Percentiles rank a stretch among this genome's conserved stretches.
These are phyloP conservation scores for Microtus oregoni DNA, from an alignment of 2,113 vertebrate genomes.

Conservation along the genomic window DNA sequence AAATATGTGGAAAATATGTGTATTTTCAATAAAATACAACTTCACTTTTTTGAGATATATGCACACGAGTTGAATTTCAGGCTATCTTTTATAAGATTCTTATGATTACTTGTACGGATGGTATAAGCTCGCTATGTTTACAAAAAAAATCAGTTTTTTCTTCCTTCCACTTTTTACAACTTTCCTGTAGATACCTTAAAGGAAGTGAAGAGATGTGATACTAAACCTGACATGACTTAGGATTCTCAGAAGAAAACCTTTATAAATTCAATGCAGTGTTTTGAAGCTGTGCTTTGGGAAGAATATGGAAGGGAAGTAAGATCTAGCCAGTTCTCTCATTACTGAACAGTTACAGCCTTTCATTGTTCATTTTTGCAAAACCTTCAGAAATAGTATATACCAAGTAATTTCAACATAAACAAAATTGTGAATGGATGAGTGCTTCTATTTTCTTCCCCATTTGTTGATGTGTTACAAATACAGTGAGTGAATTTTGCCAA, in stretches of 20 bases:
- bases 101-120: neutral
- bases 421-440: constrained; percentile 52
- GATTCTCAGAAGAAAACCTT: constrained; percentile 35
- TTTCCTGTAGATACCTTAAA: constrained; percentile 13
- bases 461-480: constrained; percentile 75
- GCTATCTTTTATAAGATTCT: constrained; percentile 2
- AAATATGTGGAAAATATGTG: neutral
- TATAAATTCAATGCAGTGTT: constrained; percentile 55
- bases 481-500: constrained; percentile 77
- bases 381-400: constrained; percentile 24
- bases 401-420: constrained; percentile 67
- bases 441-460: constrained; percentile 66
- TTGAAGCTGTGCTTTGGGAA: constrained; percentile 30
- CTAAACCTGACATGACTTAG: constrained; percentile 24
- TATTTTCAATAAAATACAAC: constrained; percentile 14
- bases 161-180: neutral
- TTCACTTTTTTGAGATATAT: constrained; percentile 16
- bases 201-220: constrained; percentile 4
- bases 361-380: constrained; percentile 9
- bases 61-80: neutral
- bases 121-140: neutral
- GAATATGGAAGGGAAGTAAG: neutral
- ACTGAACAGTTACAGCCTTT: constrained; percentile 34
- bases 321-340: constrained; percentile 2
- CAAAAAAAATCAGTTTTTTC: neutral